A percentile compares a stretch with the other conserved stretches of the same genome.
Conservation (phyloP, 2,113 vertebrate species). For the Brachypodius melanocephalos region DNA sequence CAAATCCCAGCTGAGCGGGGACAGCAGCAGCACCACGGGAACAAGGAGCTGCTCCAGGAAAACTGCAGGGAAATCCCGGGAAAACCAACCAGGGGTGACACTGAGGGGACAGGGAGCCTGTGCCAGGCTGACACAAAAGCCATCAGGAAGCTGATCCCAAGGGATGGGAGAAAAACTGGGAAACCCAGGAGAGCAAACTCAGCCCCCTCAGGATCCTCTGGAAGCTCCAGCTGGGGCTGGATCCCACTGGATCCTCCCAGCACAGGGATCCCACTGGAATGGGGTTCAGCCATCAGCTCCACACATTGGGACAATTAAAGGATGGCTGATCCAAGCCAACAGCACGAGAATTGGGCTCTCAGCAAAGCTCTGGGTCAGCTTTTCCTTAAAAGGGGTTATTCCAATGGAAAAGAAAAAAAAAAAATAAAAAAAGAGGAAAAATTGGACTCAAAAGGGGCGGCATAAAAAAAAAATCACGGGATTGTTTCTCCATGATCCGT, state of each 20-base stretch:
- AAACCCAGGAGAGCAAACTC: neutral
- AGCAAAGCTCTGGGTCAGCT: neutral
- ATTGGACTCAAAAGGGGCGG: neutral
- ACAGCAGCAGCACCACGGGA: rapidly evolving
- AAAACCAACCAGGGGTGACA: neutral
- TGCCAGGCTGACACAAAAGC: neutral
- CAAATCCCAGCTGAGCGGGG: neutral
- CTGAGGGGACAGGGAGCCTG: neutral
- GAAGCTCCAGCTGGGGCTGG: neutral
- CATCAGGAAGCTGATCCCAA: neutral
- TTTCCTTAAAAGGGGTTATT: neutral
- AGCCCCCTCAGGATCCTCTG: neutral
- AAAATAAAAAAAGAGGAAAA: neutral
- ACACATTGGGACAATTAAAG: neutral
- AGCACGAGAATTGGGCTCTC: neutral
- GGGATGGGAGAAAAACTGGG: neutral
- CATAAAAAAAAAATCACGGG: neutral
- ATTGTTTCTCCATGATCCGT: neutral
- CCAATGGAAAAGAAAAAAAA: rapidly evolving
- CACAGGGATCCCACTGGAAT: neutral
- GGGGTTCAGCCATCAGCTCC: neutral
- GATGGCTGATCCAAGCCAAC: neutral
- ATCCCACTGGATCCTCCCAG: neutral
- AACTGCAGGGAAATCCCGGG: neutral
- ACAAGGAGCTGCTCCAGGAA: neutral